Evolutionary conservation across 2,888 invertebrate genomes (phyloP), one percentile per base, ranked within the genome.

Genomic region (Megalurothrips usitatus): DNA sequence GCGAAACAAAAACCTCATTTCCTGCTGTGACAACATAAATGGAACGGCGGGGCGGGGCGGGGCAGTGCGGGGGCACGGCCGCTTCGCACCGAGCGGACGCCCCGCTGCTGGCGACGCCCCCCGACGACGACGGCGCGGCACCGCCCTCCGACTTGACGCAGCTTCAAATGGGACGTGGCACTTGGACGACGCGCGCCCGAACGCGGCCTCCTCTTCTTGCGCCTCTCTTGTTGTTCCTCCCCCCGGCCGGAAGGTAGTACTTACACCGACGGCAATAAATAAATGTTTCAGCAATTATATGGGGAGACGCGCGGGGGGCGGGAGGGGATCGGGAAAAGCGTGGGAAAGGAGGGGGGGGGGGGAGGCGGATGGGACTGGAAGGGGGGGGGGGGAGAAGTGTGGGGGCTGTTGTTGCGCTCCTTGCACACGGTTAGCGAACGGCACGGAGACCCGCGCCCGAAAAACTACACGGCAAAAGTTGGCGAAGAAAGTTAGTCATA

Each of bases 1-100:
- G 68, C 68, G 68, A 75, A 75, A 75, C 68, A 75, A 75, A 75
- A 75, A 75, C 68, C 68, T 75, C 68, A 75, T 75, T 75, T 75
- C 68, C 68, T 23, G 68, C 68, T 75, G 68, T 75, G 68, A 75
- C 68, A 75, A 75, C 68, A 75, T 75, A 75, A 75, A 75, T 75
- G 68, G 58, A 14, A 58, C 58, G 58, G n/a, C 58, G 58, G 58
- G 19, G 14, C 11, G 34, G 6, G 34, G 34, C 3, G 34, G 34
- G 34, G 34, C 3, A n/a, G n/a, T n/a, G 34, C 3, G 34, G 34
- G 6, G 34, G 34, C 34, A 43, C 3, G 2, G 34, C 3, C 34
- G 34, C n/a, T 43, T 43, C 34, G 34, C 34, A 6, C 34, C 34
- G 34, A 43, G n/a, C 34, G 34, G 34, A 43, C 58, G 58, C 58